A percentile compares a stretch with the other conserved stretches of the same genome.
Evolutionary conservation across 2,797 vertebrate genomes (phyloP).

Genomic region (Brotula barbata): DNA sequence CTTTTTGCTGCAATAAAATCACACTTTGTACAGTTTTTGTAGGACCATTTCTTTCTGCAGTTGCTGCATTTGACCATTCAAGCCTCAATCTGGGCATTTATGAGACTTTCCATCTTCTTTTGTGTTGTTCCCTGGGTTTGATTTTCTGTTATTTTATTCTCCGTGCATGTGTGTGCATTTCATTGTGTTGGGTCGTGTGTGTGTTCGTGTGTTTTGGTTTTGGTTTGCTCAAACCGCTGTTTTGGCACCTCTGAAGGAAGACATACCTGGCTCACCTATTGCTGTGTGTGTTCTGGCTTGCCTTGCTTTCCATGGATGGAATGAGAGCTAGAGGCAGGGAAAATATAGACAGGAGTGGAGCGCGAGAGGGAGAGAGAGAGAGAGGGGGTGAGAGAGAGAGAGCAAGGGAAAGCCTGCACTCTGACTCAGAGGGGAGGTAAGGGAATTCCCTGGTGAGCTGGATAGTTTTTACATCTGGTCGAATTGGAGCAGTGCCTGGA

Average conservation of each 20-base stretch:
- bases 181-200: slow-evolving; percentile 27
- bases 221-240: slow-evolving; percentile 57
- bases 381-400: slow-evolving; percentile 45
- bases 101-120: slow-evolving; percentile 55
- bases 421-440: slow-evolving; percentile 77
- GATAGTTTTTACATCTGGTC: slow-evolving; percentile 90
- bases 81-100: slow-evolving; percentile 32
- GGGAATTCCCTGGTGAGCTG: slow-evolving; percentile 93
- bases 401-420: slow-evolving; percentile 88
- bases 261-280: slow-evolving; percentile 79
- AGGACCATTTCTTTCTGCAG: slow-evolving; percentile 15
- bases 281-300: slow-evolving; percentile 77
- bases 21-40: slow-evolving; percentile 45
- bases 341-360: slow-evolving; percentile 52
- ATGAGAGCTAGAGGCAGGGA: slow-evolving; percentile 70
- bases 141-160: slow-evolving; percentile 49
- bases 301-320: slow-evolving; percentile 70
- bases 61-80: slow-evolving; percentile 13
- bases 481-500: slow-evolving; percentile 78
- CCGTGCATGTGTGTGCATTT: slow-evolving; percentile 20
- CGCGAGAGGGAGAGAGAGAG: slow-evolving; percentile 5
- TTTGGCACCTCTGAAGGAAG: slow-evolving; percentile 63
- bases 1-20: slow-evolving; percentile 45
- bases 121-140: slow-evolving; percentile 42
- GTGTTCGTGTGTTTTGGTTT: slow-evolving; percentile 53